Percentiles rank a stretch among this genome's conserved stretches.
Evolutionary conservation across 2,797 vertebrate genomes (phyloP).

Genomic region (Trichosurus vulpecula): DNA sequence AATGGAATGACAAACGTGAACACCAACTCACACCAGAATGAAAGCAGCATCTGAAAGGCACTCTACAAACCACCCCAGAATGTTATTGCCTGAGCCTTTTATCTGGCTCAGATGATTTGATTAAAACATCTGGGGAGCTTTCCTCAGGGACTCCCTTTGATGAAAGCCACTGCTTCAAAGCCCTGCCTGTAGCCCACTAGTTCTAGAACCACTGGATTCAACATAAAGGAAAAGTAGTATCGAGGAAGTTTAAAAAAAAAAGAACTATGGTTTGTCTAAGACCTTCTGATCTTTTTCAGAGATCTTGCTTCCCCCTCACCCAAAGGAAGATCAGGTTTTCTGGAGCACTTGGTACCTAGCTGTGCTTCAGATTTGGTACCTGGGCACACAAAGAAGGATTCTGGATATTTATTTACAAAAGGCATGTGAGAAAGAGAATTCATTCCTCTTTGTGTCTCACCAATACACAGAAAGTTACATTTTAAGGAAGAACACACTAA

Average conservation of each 20-base stretch:
- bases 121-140: neutral
- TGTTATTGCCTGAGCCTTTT: neutral
- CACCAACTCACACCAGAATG: neutral
- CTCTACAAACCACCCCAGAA: neutral
- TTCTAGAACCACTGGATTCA: rapidly evolving
- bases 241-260: neutral
- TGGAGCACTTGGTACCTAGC: neutral
- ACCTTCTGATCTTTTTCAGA: neutral
- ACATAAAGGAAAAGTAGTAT: neutral
- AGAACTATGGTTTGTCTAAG: neutral
- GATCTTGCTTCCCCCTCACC: neutral
- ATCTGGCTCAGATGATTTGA: neutral
- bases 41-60: neutral
- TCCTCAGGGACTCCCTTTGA: neutral
- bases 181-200: neutral
- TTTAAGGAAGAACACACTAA: neutral
- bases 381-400: neutral
- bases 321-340: neutral
- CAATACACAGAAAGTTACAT: rapidly evolving
- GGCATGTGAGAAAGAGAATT: neutral
- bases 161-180: neutral
- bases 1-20: neutral
- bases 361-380: neutral
- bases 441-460: neutral
- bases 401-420: neutral